phyloP scores from a whole-genome alignment of 2,888 invertebrate genomes.

The Gymnoscelis rufifasciata region DNA sequence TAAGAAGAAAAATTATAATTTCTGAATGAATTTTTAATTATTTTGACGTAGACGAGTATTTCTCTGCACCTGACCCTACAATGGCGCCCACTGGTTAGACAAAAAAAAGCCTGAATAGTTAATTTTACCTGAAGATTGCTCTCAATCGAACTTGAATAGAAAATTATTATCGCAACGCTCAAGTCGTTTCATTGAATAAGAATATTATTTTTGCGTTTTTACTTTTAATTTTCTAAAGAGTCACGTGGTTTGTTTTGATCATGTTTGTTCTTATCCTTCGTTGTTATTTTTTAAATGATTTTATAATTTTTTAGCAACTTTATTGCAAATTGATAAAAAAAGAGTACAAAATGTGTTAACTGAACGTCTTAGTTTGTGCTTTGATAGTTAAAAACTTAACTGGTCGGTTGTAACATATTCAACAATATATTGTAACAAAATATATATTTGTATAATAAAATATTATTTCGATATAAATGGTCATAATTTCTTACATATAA shows the following conservation, averaged over 20 bases:
- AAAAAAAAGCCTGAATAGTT: no score
- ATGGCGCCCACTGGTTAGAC: no score
- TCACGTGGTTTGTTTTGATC: constrained; percentile 13
- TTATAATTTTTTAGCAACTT: constrained; percentile 53
- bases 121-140: no score
- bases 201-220: constrained; percentile 10
- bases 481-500: constrained; percentile 83
- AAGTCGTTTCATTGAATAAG: constrained; percentile 5
- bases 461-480: constrained; percentile 10
- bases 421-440: constrained; percentile 4
- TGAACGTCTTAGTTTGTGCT: constrained; percentile 25
- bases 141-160: no score
- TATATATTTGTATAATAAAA: constrained; percentile 4
- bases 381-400: neutral
- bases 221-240: constrained; percentile 6
- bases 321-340: constrained; percentile 41
- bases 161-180: neutral
- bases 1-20: no score
- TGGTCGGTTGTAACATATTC: neutral
- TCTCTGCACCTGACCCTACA: no score
- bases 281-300: constrained; percentile 40
- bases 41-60: no score
- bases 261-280: constrained; percentile 31
- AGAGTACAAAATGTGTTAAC: constrained; percentile 50
- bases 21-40: no score